These are phyloP conservation scores for Petrocephalus schoutedeni DNA, from an alignment of 2,797 vertebrate species.

Conservation along the genomic window DNA sequence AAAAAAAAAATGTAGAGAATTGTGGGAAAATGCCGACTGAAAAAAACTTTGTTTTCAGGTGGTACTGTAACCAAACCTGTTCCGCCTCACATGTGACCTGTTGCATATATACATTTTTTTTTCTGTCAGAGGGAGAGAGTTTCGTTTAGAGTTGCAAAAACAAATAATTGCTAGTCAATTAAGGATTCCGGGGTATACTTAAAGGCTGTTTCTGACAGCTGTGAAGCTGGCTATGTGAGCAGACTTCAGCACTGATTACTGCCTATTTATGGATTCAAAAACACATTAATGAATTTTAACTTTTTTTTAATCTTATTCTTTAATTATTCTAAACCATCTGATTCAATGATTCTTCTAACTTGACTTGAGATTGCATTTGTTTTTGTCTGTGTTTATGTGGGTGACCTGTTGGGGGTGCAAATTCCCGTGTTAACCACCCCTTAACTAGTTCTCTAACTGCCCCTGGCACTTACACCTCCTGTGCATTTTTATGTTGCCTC, in stretches of 20 bases:
- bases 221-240: not conserved
- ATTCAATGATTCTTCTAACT: not conserved
- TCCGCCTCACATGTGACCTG: constrained; percentile 18
- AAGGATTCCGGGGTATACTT: not conserved
- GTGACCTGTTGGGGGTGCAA: constrained; percentile 50
- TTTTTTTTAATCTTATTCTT: not conserved
- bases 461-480: not conserved
- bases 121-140: not conserved
- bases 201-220: not conserved
- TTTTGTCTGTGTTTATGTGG: constrained; percentile 29
- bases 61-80: constrained; percentile 15
- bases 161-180: not conserved
- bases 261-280: not conserved
- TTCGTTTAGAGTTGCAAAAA: not conserved
- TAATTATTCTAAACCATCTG: not conserved
- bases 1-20: constrained; percentile 22
- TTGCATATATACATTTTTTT: constrained; percentile 20
- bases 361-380: not conserved
- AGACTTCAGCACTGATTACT: not conserved
- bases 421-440: constrained; percentile 44
- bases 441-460: constrained; percentile 9
- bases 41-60: constrained; percentile 7
- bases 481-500: not conserved
- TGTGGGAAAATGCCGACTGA: constrained; percentile 15
- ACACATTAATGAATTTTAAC: not conserved